Evolutionary conservation across 2,888 invertebrate species (phyloP), one percentile per base, ranked within the genome.

Genomic region (Pyrocoelia pectoralis): DNA sequence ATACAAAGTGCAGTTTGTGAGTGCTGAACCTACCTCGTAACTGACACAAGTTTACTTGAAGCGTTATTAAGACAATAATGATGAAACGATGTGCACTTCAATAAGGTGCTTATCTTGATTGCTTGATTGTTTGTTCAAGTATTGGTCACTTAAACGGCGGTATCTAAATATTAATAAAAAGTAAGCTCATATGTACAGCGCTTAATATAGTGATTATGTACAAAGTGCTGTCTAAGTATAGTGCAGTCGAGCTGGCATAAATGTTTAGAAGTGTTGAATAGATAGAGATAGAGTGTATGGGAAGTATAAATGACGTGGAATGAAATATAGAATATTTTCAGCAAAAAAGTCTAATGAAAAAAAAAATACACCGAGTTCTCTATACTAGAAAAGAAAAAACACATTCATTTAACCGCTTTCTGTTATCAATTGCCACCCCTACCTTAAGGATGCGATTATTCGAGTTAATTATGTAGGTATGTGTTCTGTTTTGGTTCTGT

Each of bases 251-350:
- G 60, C 59, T 58, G 56, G 56, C 60, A 59, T 49, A 69, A 64
- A 65, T 66, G 57, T 68, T 66, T 61, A 64, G 66, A 60, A 61
- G 64, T 69, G 68, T 70, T 60, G 54, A 65, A 71, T 53, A 69
- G 67, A 67, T 53, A 71, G 54, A 69, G 62, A 72, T 55, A 70
- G 59, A 71, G 73, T 74, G 68, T 74, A 69, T 68, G 70, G 70
- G 62, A 73, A 74, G 74, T 72, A 74, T 73, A 74, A 48, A 75
- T 76, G 74, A 73, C 72, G 71, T 73, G 67, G 71, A 71, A 71
- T 71, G 66, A 61, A 63, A 64, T 24, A 24, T 53, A 65, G 46
- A 58, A 65, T 55, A 55, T 40, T 55, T 55, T 52, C 56, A 61
- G 29, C 19, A 61, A 56, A 56, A 63, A 55, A 63, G 50, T 58